phyloP scores from a whole-genome alignment of 2,888 invertebrate species.

The Watsonalla cultraria region DNA sequence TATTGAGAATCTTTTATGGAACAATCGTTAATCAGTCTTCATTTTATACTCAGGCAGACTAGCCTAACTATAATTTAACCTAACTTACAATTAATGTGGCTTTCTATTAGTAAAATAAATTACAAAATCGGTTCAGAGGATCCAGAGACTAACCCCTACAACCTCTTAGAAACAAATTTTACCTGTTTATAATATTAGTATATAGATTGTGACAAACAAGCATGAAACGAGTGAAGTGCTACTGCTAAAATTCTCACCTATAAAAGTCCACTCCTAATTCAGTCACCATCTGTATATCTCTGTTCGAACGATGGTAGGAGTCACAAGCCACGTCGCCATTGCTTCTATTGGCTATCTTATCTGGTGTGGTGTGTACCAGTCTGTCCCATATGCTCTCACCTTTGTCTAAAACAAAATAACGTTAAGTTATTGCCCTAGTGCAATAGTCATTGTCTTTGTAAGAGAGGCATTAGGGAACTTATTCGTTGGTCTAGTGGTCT shows the following conservation, averaged over 20 bases:
- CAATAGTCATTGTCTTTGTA: too few species aligned
- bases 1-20: constrained; percentile 73
- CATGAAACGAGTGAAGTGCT: too few species aligned
- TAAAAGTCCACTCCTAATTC: constrained; percentile 62
- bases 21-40: too few species aligned
- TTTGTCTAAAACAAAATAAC: constrained; percentile 75
- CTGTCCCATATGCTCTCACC: constrained; percentile 72
- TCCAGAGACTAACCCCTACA: background rate
- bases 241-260: constrained; percentile 16
- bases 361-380: constrained; percentile 28
- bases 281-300: constrained; percentile 55
- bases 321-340: constrained; percentile 79
- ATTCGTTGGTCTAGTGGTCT: background rate
- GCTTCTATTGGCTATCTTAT: constrained; percentile 23
- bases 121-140: too few species aligned
- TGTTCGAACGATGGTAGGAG: constrained; percentile 70
- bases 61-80: too few species aligned
- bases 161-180: too few species aligned
- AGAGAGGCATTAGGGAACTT: background rate
- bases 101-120: too few species aligned
- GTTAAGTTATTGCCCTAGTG: constrained; percentile 52
- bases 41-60: too few species aligned
- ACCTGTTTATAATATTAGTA: too few species aligned
- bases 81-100: too few species aligned
- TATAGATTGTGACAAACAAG: too few species aligned